Evolutionary conservation across 1,140 invertebrate genomes (phyloP).

Genomic region (Panagrolaimus sp.): DNA sequence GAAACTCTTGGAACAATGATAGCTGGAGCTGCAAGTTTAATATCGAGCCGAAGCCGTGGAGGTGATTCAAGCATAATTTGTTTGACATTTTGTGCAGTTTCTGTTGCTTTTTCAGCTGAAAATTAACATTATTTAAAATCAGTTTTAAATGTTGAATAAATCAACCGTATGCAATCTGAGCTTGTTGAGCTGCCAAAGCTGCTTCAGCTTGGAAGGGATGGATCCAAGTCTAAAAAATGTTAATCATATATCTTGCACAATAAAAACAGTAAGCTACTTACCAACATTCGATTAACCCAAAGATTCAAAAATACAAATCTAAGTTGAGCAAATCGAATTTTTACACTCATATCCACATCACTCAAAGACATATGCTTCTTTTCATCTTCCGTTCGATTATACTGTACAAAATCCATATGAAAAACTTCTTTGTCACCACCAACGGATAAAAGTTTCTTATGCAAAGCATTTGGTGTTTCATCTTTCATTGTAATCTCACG

Average conservation of each 20-base stretch:
- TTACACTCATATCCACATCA: conserved; percentile 72
- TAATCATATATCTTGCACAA: too few species aligned
- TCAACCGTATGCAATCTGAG: conserved; percentile 16
- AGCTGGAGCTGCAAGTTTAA: conserved; percentile 79
- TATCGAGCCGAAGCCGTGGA: conserved; percentile 71
- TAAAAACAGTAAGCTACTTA: too few species aligned
- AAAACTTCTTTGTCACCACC: conserved; percentile 38
- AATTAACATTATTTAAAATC: too few species aligned
- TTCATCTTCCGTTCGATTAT: conserved; percentile 45
- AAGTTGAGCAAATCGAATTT: conserved; percentile 64
- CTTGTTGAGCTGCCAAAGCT: conserved; percentile 72
- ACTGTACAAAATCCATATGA: conserved; percentile 45
- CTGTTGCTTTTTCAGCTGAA: conserved; percentile 53
- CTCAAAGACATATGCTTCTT: conserved; percentile 38
- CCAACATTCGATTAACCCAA: conserved; percentile 73
- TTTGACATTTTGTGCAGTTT: conserved; percentile 77
- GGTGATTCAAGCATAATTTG: conserved; percentile 77
- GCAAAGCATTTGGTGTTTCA: conserved; percentile 31
- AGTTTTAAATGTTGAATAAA: too few species aligned
- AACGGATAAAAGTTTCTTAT: conserved; percentile 47
- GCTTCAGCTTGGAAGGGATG: conserved; percentile 68
- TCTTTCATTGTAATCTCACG: conserved; percentile 47
- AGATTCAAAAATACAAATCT: conserved; percentile 65
- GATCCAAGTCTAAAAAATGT: conserved; percentile 36
- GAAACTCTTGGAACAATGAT: conserved; percentile 81